Evolutionary conservation across 2,797 vertebrate species (phyloP), one percentile per base, ranked within the genome.

Genomic region (Pangasius mekongensis): DNA sequence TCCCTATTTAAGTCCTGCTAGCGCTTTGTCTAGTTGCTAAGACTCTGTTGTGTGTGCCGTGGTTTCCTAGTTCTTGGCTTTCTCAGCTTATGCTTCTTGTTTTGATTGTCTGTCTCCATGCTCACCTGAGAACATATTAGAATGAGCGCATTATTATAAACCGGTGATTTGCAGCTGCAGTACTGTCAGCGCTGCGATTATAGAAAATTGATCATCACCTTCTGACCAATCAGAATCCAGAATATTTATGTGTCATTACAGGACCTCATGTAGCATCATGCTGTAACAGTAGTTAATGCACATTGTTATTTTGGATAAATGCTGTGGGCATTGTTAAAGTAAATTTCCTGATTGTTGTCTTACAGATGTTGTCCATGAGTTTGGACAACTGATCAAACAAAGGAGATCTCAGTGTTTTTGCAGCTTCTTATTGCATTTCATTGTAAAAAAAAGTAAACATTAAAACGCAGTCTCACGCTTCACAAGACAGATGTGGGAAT

Each of bases 401-500:
- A 71, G 30, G 49, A 39, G 67, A 73, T 36, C 20, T 56, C 83
- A 8, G 6, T 80, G 76, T 86, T 87, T 78, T 74, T 83, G 18
- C 22, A 85, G 77, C 74, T 30, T 90, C 67, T 74, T 85, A 56
- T 73, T 71, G 67, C 83, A 36, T 85, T 85, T 56, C 66, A 27
- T 27, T 71, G 49, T 73, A 54, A 54, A 24, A 69, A 84, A 84
- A 69, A 39, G 64, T 52, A 62, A 78, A 67, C 43, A 54, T 52
- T n/a, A 81, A 71, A 76, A 30, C 22, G 4, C 66, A 80, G 52
- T 49, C 74, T 81, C 9, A 47, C n/a, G 66, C 82, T 60, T 78
- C 49, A 69, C 82, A 62, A 56, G 66, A 73, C 67, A 54, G 83
- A 85, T 66, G 54, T 67, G 87, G 84, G 84, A 85, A 85, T 85